Base-by-base conservation (phyloP, 2,797 vertebrate genomes). In the Pseudochaenichthys georgianus region DNA sequence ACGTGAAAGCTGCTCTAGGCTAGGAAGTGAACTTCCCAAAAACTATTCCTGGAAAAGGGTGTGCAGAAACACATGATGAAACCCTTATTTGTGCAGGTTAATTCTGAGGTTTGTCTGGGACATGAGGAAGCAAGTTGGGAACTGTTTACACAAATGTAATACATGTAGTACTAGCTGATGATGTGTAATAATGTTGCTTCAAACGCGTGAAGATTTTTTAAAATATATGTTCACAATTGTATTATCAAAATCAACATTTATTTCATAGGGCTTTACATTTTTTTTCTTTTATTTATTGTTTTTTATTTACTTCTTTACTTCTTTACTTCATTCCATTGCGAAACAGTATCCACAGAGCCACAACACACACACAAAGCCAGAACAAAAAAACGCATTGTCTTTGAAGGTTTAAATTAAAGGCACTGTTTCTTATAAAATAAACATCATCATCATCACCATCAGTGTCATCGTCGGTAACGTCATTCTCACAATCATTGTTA, bases 221-320 rank as follows among this genome's bases (percentile, higher is more conserved):
- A 75, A 64, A 67, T 66, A 71, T 76, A 38, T 63, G 86, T 82
- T 90, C 43, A 82, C 45, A 80, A 21, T 93, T 94, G 94, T 94
- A 95, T 95, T 95, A 94, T 86, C 89, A 95, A 94, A 94, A 89
- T 64, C 67, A 78, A 83, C 65, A 84, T 88, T 71, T 76, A 75
- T 81, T 78, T 84, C n/a, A 65, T 57, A 84, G 77, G 76, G 62
- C 71, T 85, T 80, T 85, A 87, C 80, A 82, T 73, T 41, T 80
- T 51, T 62, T 72, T 79, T 73, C 43, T 70, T 85, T 74, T 87
- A 61, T 64, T 77, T 28, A 65, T 72, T 76, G 23, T 70, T 80
- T 80, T 69, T 69, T 51, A 12, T 46, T 67, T 57, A 64, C n/a
- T 64, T 43, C 53, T 46, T 67, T 57, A 64, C n/a, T 64, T 43